Evolutionary conservation across 2,797 vertebrate species (phyloP).

Genomic region (Catostomus latipinnis): DNA sequence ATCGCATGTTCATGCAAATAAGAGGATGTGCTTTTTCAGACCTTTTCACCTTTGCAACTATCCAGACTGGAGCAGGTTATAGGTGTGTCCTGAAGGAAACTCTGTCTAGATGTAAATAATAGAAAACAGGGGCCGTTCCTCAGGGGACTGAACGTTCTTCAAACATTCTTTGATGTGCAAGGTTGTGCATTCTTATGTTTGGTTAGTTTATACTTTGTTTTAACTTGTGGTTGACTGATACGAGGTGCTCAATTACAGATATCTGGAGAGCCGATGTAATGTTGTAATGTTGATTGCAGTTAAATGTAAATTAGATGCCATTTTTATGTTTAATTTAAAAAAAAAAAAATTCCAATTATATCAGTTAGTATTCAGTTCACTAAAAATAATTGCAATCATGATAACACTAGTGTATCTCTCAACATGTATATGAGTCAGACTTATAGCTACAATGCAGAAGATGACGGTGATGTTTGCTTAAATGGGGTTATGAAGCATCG

Average conservation of each 20-base stretch:
- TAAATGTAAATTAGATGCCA: no score
- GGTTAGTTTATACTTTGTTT: neutral
- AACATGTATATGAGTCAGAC: neutral
- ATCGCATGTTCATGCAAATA: conserved; percentile 17
- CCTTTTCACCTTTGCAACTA: conserved; percentile 18
- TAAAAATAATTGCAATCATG: no score
- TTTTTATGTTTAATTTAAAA: no score
- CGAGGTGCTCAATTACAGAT: no score
- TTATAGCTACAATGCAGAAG: neutral
- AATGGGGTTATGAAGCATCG: conserved; percentile 58
- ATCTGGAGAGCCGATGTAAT: no score
- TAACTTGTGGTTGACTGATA: no score
- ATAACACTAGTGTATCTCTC: no score
- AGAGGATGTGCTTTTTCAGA: conserved; percentile 2
- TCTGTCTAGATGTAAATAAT: neutral
- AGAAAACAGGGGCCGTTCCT: neutral
- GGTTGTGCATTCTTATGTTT: no score
- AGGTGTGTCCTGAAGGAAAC: neutral
- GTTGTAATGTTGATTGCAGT: no score
- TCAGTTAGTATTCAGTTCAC: no score
- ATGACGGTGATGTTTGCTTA: conserved; percentile 5
- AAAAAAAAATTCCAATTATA: no score
- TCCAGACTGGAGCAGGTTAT: neutral
- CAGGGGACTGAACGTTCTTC: neutral
- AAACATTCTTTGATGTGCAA: neutral